phyloP scores from a whole-genome alignment of 1,140 invertebrate genomes.

The Drosophila kanapiae region DNA sequence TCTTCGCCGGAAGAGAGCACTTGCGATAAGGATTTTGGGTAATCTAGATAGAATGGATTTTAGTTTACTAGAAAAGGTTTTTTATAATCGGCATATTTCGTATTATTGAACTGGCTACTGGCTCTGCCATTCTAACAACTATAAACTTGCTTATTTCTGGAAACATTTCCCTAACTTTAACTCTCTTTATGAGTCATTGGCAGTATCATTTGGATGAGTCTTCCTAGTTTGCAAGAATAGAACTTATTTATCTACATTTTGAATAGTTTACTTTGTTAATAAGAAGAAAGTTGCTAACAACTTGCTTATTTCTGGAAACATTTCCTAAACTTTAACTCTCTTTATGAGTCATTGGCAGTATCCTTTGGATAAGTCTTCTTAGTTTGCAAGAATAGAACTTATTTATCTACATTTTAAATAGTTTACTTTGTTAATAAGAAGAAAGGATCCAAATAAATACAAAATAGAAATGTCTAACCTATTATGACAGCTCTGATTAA shows the following conservation, averaged over 20 bases:
- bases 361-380: background rate
- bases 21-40: slow-evolving; percentile 2
- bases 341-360: background rate
- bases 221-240: background rate
- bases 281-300: too few relatives aligned
- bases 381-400: background rate
- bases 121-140: too few relatives aligned
- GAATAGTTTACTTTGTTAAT: too few relatives aligned
- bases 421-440: background rate
- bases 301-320: background rate
- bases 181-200: background rate
- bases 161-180: background rate
- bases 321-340: background rate
- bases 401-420: background rate
- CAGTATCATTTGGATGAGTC: background rate
- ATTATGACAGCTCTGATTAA: background rate
- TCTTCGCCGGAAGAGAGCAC: slow-evolving; percentile 6
- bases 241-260: background rate
- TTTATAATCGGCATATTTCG: too few relatives aligned
- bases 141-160: too few relatives aligned
- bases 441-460: too few relatives aligned
- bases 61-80: background rate
- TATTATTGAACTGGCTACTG: too few relatives aligned
- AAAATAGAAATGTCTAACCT: background rate
- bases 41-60: background rate